Conservation (phyloP, 2,113 vertebrate species). For the Pangasianodon gigas region DNA sequence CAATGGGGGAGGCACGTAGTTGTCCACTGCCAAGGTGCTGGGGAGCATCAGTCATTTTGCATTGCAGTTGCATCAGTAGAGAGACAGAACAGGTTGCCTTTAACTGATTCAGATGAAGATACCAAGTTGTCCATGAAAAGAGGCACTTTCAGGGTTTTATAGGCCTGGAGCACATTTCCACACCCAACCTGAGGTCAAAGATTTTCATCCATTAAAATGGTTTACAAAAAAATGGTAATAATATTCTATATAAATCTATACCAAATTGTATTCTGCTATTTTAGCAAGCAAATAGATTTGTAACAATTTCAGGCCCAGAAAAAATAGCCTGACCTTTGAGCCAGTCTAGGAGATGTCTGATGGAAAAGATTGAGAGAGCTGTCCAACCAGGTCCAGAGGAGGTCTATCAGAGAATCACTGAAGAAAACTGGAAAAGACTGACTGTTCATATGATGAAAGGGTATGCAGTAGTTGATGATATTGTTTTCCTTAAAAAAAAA, state of each 20-base stretch:
- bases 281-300: background rate
- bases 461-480: background rate
- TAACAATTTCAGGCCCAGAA: background rate
- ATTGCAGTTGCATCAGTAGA: constrained; percentile 19
- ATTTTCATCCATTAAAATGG: background rate
- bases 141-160: background rate
- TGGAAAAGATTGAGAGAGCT: background rate
- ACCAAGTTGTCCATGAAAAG: constrained; percentile 32
- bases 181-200: background rate
- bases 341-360: background rate
- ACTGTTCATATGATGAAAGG: background rate
- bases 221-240: background rate
- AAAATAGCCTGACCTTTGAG: background rate
- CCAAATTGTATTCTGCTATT: background rate
- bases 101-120: constrained; percentile 28
- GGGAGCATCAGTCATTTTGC: constrained; percentile 19
- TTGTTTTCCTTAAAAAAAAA: background rate
- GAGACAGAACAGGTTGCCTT: constrained; percentile 9
- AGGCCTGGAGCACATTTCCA: background rate
- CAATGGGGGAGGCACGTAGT: background rate
- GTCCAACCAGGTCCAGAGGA: background rate
- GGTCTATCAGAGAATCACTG: background rate
- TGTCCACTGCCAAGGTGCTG: constrained; percentile 41
- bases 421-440: background rate
- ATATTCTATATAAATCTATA: background rate